Base-by-base conservation (phyloP, 2,888 invertebrate genomes). In the Microctonus aethiopoides region DNA sequence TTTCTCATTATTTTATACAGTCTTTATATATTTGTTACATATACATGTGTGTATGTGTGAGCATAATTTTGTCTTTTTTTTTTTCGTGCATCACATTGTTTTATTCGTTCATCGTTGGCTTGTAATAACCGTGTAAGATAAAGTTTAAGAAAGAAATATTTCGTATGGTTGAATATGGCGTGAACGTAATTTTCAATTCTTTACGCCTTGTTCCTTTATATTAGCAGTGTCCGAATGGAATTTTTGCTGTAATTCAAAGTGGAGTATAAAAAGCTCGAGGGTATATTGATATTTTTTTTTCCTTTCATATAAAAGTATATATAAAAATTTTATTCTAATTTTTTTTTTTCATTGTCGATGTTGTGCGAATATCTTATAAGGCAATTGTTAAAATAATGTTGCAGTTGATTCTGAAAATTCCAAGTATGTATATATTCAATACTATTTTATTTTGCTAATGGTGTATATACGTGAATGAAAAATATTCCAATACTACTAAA, bases 141-240 rank as follows among this genome's bases (percentile, higher is more conserved):
- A 46, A 46, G 6, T 20, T 46, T 7, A 16, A 7, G 46, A n/a
- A n/a, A 32, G 9, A 61, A 16, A n/a, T 7, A 36, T 68, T 62
- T 46, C 29, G 62, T 62, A 16, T 13, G 32, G 41, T 46, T 41
- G 20, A n/a, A 10, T 67, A 20, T 36, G 39, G 29, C 54, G 29
- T 16, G 41, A 41, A 59, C 51, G 66, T 41, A 70, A 70, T 70
- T 70, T 70, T 70, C 70, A 66, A 70, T 70, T 70, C 66, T 70
- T 61, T 62, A 67, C 70, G 66, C 61, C 66, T 60, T 39, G 52
- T 70, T 70, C 59, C 29, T 66, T 67, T 46, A n/a, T n/a, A 70
- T 70, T 62, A 67, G 56, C 60, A 56, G 60, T 13, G 59, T 51
- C 34, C 2, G 16, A 52, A 20, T 51, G 22, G 32, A 22, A 34